These are phyloP conservation scores for Lordiphosa collinella DNA, from an alignment of 1,140 invertebrate species.

Conservation along the genomic window DNA sequence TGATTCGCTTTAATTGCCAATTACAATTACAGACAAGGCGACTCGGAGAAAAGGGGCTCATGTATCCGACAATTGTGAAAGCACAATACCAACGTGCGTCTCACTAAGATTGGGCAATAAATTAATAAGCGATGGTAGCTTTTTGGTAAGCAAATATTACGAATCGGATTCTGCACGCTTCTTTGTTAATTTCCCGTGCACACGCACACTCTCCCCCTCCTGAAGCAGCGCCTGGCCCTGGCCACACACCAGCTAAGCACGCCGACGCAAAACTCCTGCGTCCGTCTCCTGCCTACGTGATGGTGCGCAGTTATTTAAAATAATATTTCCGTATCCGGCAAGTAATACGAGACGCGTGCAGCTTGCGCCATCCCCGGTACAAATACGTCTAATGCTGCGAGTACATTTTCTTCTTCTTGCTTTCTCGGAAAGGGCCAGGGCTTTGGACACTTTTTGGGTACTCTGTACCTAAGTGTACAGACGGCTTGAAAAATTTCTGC, in stretches of 20 bases:
- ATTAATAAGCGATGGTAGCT: conserved; percentile 37
- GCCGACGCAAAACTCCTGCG: conserved; percentile 1
- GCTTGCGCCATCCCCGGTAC: conserved; percentile 1
- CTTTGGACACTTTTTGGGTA: too few relatives aligned
- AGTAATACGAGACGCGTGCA: conserved; percentile 68
- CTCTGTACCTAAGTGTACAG: too few relatives aligned
- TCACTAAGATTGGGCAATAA: conserved; percentile 33
- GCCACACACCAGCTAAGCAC: conserved; percentile 19
- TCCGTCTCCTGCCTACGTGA: conserved; percentile 13
- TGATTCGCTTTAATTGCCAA: too few relatives aligned
- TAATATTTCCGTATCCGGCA: conserved; percentile 73
- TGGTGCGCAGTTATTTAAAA: conserved; percentile 67
- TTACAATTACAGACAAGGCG: too few relatives aligned
- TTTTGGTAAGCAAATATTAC: conserved; percentile 60
- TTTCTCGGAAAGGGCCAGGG: background rate
- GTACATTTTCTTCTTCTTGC: background rate
- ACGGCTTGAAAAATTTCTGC: too few relatives aligned
- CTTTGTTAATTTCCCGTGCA: conserved; percentile 73
- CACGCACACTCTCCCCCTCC: conserved; percentile 45
- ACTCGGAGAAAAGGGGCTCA: background rate
- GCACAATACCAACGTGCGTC: background rate
- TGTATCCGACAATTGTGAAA: background rate
- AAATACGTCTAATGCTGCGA: background rate
- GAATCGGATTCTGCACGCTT: conserved; percentile 66
- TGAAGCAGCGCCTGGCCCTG: conserved; percentile 8